Evolutionary conservation across 1,140 invertebrate genomes (phyloP), one percentile per base, ranked within the genome.

Genomic region (Aphelinus atriplicis): DNA sequence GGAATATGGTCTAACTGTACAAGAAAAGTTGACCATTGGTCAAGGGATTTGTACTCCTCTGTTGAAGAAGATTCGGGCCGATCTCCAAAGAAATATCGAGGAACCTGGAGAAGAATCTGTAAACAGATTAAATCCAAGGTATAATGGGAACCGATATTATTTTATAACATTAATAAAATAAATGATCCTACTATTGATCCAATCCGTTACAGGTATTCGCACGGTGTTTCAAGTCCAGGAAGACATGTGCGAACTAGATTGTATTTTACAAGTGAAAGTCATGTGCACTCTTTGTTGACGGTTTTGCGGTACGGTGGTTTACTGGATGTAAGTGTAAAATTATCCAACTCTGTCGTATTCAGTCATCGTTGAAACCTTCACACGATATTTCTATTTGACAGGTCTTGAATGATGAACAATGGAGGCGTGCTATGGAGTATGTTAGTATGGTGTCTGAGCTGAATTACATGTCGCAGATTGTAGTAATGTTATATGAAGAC

Each of bases 401-500:
- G 94, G 91, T 94, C 47, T 81, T 92, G 6, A 95, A 93, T 82
- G 98, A 99, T 85, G 96, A 98, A 86, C 98, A 99, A 84, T 99
- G 98, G 98, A 91, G 95, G 5, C 91, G 97, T 75, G 98, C 98
- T 0, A 98, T 99, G 96, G 97, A 99, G 81, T 99, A 99, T 84
- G 93, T 99, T 1, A 96, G 95, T 63, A 96, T 96, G 90, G 97
- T 99, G 1, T 96, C 97, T 0, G 98, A 99, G 87, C 90, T 99
- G 1, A 99, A 99, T 89, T 99, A 99, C 86, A 97, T 99, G 95
- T 98, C 98, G 0, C 98, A 99, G 88, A 96, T 99, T 66, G 97
- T 99, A 0, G 96, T 99, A 3, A 99, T 99, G 97, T 88, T 99
- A n/a, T 99, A 99, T 84, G 98, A 99, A 89, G 97, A 99, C 89